Evolutionary conservation across 2,888 invertebrate species (phyloP).

Genomic region (Adineta ricciae): DNA sequence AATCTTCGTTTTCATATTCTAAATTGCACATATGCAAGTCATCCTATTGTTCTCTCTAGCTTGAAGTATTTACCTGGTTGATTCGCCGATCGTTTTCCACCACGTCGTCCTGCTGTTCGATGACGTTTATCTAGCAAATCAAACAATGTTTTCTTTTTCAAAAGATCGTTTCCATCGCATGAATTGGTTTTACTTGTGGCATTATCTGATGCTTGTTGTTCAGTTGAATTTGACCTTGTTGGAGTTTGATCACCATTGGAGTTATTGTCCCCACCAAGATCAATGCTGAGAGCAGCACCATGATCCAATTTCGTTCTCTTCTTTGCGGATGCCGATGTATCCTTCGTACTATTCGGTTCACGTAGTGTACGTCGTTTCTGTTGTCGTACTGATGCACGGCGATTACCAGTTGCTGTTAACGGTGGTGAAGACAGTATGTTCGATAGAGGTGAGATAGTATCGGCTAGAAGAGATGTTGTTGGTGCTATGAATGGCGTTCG

Average conservation of each 20-base stretch:
- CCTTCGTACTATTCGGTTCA: not conserved
- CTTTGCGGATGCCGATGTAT: not conserved
- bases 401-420: not conserved
- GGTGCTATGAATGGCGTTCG: too few relatives aligned
- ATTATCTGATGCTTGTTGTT: not conserved
- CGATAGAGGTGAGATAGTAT: too few relatives aligned
- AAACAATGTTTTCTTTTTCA: not conserved
- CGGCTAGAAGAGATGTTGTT: too few relatives aligned
- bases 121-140: not conserved
- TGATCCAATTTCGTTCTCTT: not conserved
- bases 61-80: not conserved
- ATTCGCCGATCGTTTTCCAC: not conserved
- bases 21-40: not conserved
- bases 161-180: not conserved
- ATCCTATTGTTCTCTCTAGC: too few relatives aligned
- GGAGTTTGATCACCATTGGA: too few relatives aligned
- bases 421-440: not conserved
- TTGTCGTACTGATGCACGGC: not conserved
- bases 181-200: not conserved
- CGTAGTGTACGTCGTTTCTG: slow-evolving; percentile 4
- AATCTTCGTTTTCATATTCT: slow-evolving; percentile 16
- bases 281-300: too few relatives aligned
- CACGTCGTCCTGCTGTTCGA: not conserved
- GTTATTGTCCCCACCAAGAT: too few relatives aligned
- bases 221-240: not conserved